A percentile compares a stretch with the other conserved stretches of the same genome.
These are phyloP conservation scores for Chloromyia formosa DNA, from an alignment of 2,888 invertebrate genomes.

Conservation along the genomic window DNA sequence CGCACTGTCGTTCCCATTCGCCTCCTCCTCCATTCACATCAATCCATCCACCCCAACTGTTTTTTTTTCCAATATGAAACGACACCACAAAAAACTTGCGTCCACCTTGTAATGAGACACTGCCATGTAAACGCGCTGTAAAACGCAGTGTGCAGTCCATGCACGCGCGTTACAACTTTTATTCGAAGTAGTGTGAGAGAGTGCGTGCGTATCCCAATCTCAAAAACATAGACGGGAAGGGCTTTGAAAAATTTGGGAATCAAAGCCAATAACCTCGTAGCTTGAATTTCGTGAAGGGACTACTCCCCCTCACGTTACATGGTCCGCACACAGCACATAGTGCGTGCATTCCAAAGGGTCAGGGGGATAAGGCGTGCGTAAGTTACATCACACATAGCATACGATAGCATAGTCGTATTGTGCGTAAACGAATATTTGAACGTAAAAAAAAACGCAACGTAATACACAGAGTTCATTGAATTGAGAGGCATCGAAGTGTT, in stretches of 20 bases:
- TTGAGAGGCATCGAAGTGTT: background rate
- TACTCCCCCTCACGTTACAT: background rate
- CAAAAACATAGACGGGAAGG: background rate
- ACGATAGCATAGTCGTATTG: conserved; percentile 26
- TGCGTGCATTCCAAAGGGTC: background rate
- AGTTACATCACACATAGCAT: conserved; percentile 11
- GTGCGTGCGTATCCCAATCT: conserved; percentile 11
- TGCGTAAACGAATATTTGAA: conserved; percentile 28
- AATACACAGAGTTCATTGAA: conserved; percentile 31
- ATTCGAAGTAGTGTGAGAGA: conserved; percentile 11
- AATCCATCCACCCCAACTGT: no score
- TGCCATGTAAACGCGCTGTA: no score
- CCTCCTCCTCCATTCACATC: no score
- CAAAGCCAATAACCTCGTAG: background rate
- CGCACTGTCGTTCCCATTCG: no score
- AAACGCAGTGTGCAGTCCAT: no score
- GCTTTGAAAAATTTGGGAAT: background rate
- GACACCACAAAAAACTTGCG: no score
- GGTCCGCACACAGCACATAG: background rate
- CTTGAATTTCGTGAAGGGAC: background rate
- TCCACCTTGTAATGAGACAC: background rate
- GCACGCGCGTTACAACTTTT: no score
- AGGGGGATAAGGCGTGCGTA: conserved; percentile 15
- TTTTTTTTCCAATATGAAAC: no score
- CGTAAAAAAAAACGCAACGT: conserved; percentile 25